phyloP scores from a whole-genome alignment of 2,888 invertebrate genomes.

The Tinea trinotella region DNA sequence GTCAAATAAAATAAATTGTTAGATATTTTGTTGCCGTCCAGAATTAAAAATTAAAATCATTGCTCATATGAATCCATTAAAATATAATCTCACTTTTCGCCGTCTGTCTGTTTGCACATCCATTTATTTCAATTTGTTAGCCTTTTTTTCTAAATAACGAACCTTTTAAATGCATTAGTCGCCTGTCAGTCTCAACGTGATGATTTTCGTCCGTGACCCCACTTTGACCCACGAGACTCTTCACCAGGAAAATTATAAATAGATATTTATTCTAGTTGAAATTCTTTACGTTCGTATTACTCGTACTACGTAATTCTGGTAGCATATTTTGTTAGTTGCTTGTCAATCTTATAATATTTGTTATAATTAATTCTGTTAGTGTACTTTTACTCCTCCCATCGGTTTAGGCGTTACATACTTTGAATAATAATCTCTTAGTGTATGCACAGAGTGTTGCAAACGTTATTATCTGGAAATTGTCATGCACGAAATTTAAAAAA shows the following conservation, averaged over 20 bases:
- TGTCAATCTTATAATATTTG: neutral
- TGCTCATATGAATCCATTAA: neutral
- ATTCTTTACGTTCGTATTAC: neutral
- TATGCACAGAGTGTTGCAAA: no score
- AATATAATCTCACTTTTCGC: neutral
- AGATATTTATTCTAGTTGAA: neutral
- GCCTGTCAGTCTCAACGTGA: conserved; percentile 35
- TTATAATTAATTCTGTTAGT: neutral
- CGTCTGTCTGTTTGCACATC: conserved; percentile 4
- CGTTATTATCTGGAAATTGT: no score
- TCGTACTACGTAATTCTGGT: neutral
- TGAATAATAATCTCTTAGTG: conserved; percentile 4
- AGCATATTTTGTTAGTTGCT: neutral
- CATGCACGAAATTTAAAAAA: no score
- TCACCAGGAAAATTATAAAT: conserved; percentile 7
- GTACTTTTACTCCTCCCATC: conserved; percentile 9
- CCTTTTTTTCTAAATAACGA: neutral
- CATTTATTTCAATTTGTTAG: neutral
- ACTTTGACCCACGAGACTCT: neutral
- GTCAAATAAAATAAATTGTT: no score
- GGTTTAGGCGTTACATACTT: neutral
- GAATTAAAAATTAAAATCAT: neutral
- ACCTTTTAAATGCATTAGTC: conserved; percentile 41
- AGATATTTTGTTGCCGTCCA: no score
- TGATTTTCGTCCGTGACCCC: conserved; percentile 13